phyloP scores from a whole-genome alignment of 2,113 vertebrate genomes.

The Pseudolaguvia tuberculata region DNA sequence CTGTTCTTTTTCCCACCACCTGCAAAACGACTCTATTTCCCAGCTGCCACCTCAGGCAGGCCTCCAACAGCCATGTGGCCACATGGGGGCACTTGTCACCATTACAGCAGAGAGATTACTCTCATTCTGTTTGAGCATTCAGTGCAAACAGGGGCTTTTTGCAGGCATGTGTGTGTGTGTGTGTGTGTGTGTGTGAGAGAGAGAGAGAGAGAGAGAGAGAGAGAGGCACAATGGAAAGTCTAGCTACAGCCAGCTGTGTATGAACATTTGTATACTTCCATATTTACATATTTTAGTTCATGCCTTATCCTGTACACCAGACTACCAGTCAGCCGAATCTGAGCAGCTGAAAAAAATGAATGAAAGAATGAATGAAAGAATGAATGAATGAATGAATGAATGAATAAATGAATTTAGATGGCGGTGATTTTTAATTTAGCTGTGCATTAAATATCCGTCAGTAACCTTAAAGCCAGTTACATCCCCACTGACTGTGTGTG shows the following conservation, averaged over 20 bases:
- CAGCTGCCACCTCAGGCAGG: constrained; percentile 40
- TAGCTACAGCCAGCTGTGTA: neutral
- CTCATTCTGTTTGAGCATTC: neutral
- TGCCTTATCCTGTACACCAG: neutral
- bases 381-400: too few relatives aligned
- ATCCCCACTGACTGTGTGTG: constrained; percentile 34
- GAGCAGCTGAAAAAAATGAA: neutral
- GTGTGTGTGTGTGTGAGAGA: too few relatives aligned
- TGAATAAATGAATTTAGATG: too few relatives aligned
- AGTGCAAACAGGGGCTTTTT: neutral
- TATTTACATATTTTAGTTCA: constrained; percentile 11
- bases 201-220: too few relatives aligned
- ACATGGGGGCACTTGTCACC: constrained; percentile 36
- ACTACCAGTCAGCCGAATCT: too few relatives aligned
- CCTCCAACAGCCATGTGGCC: constrained; percentile 21
- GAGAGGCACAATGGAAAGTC: neutral
- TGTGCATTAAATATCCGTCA: neutral
- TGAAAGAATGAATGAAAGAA: too few relatives aligned
- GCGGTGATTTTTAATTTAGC: too few relatives aligned
- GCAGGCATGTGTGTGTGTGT: constrained; percentile 33
- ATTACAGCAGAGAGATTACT: constrained; percentile 36
- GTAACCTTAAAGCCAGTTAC: neutral
- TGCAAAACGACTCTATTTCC: constrained; percentile 38
- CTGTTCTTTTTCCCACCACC: constrained; percentile 41
- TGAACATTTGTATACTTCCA: neutral